Evolutionary conservation across 2,113 vertebrate species (phyloP).

Genomic region (Podiceps cristatus): DNA sequence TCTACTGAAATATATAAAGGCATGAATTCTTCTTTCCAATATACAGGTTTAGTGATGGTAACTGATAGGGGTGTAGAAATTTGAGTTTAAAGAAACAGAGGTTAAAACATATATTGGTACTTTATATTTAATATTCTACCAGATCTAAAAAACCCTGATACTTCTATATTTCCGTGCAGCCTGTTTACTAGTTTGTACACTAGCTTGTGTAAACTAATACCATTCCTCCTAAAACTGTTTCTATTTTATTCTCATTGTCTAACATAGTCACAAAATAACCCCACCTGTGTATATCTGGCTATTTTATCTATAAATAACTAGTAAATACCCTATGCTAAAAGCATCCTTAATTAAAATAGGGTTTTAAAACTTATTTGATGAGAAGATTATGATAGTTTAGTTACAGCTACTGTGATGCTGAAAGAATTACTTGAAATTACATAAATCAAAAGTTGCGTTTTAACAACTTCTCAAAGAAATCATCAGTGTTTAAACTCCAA

Average conservation of each 20-base stretch:
- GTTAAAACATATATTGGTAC: not conserved
- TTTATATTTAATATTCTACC: not conserved
- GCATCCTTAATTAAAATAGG: not conserved
- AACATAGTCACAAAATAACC: not conserved
- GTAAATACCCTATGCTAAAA: too few species aligned
- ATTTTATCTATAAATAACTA: not conserved
- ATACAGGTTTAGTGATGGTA: not conserved
- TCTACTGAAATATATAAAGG: not conserved
- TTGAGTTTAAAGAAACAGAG: not conserved
- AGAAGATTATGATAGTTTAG: not conserved
- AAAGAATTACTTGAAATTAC: not conserved
- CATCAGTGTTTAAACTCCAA: not conserved
- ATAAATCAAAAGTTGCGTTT: not conserved
- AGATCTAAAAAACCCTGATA: not conserved
- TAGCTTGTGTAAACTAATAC: not conserved
- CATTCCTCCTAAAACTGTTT: not conserved
- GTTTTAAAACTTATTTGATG: not conserved
- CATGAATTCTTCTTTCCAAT: not conserved
- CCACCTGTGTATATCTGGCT: accelerated
- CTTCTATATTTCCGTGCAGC: not conserved
- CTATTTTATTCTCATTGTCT: not conserved
- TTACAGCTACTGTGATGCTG: not conserved
- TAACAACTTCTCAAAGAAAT: not conserved
- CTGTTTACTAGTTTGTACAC: not conserved
- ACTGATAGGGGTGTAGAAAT: not conserved